Percentiles rank a stretch among this genome's conserved stretches.
Conservation (phyloP, 2,797 vertebrate species). For the Ctenochaetus hawaiiensis region DNA sequence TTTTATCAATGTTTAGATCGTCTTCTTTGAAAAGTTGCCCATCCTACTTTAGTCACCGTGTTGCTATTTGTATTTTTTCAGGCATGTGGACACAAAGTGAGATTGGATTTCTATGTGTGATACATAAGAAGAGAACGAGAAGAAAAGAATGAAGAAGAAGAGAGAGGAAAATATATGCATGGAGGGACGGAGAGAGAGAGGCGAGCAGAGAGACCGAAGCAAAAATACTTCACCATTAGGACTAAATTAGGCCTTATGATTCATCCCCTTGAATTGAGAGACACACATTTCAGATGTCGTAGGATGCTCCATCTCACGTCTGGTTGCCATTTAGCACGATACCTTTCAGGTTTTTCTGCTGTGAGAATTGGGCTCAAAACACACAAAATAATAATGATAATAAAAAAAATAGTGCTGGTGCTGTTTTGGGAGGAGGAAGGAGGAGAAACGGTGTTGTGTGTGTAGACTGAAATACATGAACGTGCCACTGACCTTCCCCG, state of each 20-base stretch:
- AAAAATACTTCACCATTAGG: slow-evolving; percentile 59
- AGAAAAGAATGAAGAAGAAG: slow-evolving; percentile 10
- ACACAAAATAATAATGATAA: no score
- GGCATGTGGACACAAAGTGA: not conserved
- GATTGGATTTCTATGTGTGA: slow-evolving; percentile 9
- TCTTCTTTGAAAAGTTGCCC: slow-evolving; percentile 26
- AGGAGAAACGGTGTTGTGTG: not conserved
- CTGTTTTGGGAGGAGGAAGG: slow-evolving; percentile 29
- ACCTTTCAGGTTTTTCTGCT: slow-evolving; percentile 33
- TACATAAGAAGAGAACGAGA: slow-evolving; percentile 1
- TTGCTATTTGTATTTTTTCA: not conserved
- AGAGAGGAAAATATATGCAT: not conserved
- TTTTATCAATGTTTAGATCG: slow-evolving; percentile 20
- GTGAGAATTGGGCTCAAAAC: slow-evolving; percentile 28
- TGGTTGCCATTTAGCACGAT: slow-evolving; percentile 35
- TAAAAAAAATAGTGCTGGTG: slow-evolving; percentile 32
- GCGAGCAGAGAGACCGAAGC: slow-evolving; percentile 11
- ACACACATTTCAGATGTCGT: slow-evolving; percentile 56
- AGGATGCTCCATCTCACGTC: slow-evolving; percentile 34
- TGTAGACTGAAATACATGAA: not conserved
- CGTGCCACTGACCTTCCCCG: not conserved
- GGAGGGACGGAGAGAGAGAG: not conserved
- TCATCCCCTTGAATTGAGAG: slow-evolving; percentile 60
- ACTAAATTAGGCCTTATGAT: slow-evolving; percentile 61
- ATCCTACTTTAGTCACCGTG: not conserved